phyloP scores from a whole-genome alignment of 2,797 vertebrate species.

The Scarus forsteni region DNA sequence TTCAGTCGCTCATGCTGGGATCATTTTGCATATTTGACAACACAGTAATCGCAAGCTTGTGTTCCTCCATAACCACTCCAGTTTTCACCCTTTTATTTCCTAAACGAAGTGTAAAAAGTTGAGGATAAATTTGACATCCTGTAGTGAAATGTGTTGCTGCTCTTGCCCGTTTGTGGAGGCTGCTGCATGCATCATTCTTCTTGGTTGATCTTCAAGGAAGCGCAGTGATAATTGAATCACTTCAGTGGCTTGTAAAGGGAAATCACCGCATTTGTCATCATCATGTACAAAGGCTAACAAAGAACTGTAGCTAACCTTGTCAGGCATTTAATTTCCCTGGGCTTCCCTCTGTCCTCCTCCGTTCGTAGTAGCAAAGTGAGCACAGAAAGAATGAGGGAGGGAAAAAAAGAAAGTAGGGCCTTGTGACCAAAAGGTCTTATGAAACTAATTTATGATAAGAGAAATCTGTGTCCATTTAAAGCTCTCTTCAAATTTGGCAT shows the following conservation, averaged over 20 bases:
- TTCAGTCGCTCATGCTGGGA: background rate
- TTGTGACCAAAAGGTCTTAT: slow-evolving; percentile 14
- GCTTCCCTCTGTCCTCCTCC: slow-evolving; percentile 17
- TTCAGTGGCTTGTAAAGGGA: slow-evolving; percentile 35
- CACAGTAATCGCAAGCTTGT: background rate
- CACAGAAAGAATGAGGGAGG: background rate
- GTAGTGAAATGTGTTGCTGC: background rate
- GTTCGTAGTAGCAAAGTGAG: slow-evolving; percentile 1
- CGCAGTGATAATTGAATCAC: slow-evolving; percentile 47
- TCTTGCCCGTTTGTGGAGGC: background rate
- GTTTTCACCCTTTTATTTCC: background rate
- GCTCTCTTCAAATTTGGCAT: slow-evolving; percentile 7
- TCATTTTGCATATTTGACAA: background rate
- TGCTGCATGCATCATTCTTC: slow-evolving; percentile 16
- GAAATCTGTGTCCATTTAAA: background rate
- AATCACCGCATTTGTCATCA: slow-evolving; percentile 59
- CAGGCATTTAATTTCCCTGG: slow-evolving; percentile 64
- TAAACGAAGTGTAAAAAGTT: background rate
- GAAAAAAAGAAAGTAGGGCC: background rate
- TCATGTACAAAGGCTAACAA: slow-evolving; percentile 34
- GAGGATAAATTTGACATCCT: background rate
- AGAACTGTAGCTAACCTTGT: slow-evolving; percentile 51
- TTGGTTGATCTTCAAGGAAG: slow-evolving; percentile 34
- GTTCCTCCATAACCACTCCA: background rate
- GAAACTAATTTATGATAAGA: slow-evolving; percentile 35